phyloP scores from a whole-genome alignment of 2,113 vertebrate genomes.

The Pteropus alecto region DNA sequence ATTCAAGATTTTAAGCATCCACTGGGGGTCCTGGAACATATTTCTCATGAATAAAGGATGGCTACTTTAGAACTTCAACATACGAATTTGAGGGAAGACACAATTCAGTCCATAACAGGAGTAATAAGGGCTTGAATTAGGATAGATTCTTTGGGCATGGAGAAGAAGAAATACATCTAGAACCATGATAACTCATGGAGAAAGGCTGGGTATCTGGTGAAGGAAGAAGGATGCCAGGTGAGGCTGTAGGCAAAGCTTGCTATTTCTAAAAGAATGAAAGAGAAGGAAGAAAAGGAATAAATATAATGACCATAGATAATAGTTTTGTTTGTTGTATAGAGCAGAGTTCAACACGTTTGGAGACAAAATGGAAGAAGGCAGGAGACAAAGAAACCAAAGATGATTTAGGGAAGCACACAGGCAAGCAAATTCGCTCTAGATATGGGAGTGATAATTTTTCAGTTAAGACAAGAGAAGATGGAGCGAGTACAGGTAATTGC shows the following conservation, averaged over 20 bases:
- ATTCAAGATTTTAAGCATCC: background rate
- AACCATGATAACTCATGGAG: background rate
- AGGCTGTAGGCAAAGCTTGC: background rate
- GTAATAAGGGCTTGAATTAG: background rate
- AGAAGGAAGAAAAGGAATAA: background rate
- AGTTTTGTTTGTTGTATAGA: background rate
- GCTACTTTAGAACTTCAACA: background rate
- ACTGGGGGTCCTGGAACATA: background rate
- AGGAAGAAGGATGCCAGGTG: background rate
- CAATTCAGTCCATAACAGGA: background rate
- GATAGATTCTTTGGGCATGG: background rate
- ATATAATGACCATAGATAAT: background rate
- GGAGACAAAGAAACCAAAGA: background rate
- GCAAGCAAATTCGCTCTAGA: background rate
- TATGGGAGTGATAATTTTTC: background rate
- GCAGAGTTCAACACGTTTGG: background rate
- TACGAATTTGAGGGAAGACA: background rate
- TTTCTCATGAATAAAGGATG: no score
- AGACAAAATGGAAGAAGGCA: background rate
- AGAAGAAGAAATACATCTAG: background rate
- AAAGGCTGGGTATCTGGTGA: background rate
- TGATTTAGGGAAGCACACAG: no score
- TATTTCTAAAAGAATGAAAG: background rate
- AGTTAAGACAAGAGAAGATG: background rate
- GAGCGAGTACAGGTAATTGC: background rate